Evolutionary conservation across 1,140 invertebrate genomes (phyloP), one percentile per base, ranked within the genome.

Genomic region (Drosophila navojoa): DNA sequence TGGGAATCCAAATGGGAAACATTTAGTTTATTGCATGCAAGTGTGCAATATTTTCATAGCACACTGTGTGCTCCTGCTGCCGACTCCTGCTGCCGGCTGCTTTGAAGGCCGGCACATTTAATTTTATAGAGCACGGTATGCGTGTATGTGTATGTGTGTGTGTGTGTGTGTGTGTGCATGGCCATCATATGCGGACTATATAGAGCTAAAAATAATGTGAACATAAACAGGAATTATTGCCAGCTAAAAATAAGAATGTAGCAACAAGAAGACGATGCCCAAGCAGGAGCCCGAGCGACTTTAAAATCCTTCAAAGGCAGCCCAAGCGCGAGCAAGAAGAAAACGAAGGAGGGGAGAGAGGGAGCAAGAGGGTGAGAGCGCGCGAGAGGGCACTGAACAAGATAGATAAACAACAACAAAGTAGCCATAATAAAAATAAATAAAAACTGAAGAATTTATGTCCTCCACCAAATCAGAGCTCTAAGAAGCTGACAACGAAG

Each of bases 221-320:
- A 71, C 79, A 86, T 86, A 86, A 86, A 86, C 82, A 86, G 82
- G 76, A 86, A 81, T 86, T 86, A 86, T 86, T 70, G 79, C 80
- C 58, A 54, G 80, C 71, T 50, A 67, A 71, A 66, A 63, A 54
- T 45, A 68, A 74, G 64, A 75, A 69, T 59, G 62, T 62, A 59
- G 66, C 53, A 38, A 57, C 32, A 64, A 16, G 60, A 71, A 62
- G 60, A 72, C 74, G 77, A 63, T 59, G 74, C 59, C 59, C 54
- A 22, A 22, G 32, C 45, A 50, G 16, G 64, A 44, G 5, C 13
- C 42, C 55, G 50, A n/a, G 72, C 59, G 81, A 76, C 68, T 86
- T 86, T 81, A 78, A 86, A 86, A 32, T 63, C 67, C 50, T 61
- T 44, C 29, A 59, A 67, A 68, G 29, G 32, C 29, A 53, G 16